A percentile compares a stretch with the other conserved stretches of the same genome.
Evolutionary conservation across 1,140 invertebrate species (phyloP).

Genomic region (Sesamia nonagrioides): DNA sequence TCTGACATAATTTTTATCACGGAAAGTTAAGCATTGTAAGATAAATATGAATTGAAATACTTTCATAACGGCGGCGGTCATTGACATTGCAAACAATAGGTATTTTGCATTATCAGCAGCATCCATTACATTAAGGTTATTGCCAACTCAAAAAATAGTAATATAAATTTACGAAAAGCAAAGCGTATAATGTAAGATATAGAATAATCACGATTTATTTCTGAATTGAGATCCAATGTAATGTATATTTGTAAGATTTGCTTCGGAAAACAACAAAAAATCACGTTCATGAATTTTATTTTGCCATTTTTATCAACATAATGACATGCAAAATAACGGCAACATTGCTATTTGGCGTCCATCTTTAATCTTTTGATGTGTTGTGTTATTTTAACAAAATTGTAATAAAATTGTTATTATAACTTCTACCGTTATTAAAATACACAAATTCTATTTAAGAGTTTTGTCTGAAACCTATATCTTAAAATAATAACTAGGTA

Average conservation of each 20-base stretch:
- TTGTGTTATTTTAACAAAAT: slow-evolving; percentile 82
- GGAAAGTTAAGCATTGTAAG: not conserved
- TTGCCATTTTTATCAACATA: slow-evolving; percentile 44
- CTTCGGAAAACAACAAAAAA: not conserved
- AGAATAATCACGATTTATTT: not conserved
- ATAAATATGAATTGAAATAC: slow-evolving; percentile 17
- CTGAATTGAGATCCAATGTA: too few species aligned
- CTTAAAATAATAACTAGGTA: slow-evolving; percentile 58
- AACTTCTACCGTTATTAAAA: slow-evolving; percentile 49
- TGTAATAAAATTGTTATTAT: slow-evolving; percentile 73
- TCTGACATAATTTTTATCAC: not conserved
- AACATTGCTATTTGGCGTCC: slow-evolving; percentile 84
- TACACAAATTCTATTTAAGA: slow-evolving; percentile 42
- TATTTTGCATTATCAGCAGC: slow-evolving; percentile 51
- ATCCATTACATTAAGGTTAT: slow-evolving; percentile 32
- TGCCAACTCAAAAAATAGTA: slow-evolving; percentile 17
- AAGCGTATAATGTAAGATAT: not conserved
- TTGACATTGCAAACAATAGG: slow-evolving; percentile 45
- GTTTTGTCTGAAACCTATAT: slow-evolving; percentile 48
- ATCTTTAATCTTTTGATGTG: slow-evolving; percentile 85
- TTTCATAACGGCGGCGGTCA: slow-evolving; percentile 38
- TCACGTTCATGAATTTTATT: not conserved
- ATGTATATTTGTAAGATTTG: not conserved
- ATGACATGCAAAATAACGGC: slow-evolving; percentile 66
- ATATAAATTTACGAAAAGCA: not conserved